A percentile compares a stretch with the other conserved stretches of the same genome.
phyloP scores from a whole-genome alignment of 2,113 vertebrate genomes.

The Patagioenas fasciata region DNA sequence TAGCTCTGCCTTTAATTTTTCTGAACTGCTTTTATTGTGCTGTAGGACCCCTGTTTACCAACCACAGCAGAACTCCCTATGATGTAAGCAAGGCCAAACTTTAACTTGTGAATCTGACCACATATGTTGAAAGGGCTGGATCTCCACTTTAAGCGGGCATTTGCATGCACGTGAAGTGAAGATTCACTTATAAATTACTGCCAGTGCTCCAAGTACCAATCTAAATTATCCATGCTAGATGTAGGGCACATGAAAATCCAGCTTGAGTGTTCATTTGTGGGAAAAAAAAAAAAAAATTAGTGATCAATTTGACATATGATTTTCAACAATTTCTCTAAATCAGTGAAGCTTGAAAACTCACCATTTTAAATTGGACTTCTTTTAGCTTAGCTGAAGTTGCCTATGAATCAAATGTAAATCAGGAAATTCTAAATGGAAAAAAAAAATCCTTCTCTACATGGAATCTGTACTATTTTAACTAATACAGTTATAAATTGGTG shows the following conservation, averaged over 20 bases:
- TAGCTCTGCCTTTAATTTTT: not conserved
- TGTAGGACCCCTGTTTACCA: not conserved
- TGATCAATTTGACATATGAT: not conserved
- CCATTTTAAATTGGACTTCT: not conserved
- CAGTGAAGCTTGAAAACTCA: not conserved
- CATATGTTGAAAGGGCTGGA: not conserved
- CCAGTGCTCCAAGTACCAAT: not conserved
- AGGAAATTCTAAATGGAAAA: not conserved
- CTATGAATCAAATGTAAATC: not conserved
- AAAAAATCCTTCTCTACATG: not conserved
- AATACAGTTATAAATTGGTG: not conserved
- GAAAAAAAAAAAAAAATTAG: not conserved
- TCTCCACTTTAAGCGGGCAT: not conserved
- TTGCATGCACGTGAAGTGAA: not conserved
- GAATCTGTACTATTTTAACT: not conserved
- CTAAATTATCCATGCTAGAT: not conserved
- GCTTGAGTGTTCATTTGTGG: not conserved
- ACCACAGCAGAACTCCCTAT: not conserved
- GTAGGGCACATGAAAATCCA: not conserved
- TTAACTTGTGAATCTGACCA: not conserved
- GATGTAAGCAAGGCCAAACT: not conserved
- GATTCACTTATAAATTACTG: not conserved
- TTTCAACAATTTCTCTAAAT: not conserved
- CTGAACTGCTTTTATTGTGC: not conserved
- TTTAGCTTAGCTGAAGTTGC: not conserved